Percentiles rank a stretch among this genome's conserved stretches.
phyloP scores from a whole-genome alignment of 2,797 vertebrate genomes.

The Odontamblyopus rebecca region DNA sequence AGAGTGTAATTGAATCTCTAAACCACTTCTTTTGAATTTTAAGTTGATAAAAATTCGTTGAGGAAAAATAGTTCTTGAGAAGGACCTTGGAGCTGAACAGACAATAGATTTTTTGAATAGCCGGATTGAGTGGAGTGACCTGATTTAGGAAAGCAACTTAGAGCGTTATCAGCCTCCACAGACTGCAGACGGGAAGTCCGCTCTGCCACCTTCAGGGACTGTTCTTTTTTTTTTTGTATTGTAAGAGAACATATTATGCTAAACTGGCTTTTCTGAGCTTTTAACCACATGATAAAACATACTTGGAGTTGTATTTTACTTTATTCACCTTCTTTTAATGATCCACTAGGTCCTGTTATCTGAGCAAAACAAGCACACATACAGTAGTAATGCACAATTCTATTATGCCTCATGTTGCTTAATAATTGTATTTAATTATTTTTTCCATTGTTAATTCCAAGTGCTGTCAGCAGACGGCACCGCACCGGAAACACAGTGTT shows the following conservation, averaged over 20 bases:
- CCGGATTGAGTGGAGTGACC: constrained; percentile 56
- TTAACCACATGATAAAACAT: no score
- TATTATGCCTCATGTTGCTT: no score
- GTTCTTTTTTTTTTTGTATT: no score
- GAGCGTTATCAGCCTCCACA: constrained; percentile 53
- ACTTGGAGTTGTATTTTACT: no score
- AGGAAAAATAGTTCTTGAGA: constrained; percentile 30
- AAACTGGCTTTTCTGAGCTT: no score
- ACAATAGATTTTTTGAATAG: constrained; percentile 51
- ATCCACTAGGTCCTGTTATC: no score
- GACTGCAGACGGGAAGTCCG: constrained; percentile 51
- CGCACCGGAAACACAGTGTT: no score
- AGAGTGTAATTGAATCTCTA: constrained; percentile 41
- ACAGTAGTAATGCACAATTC: no score
- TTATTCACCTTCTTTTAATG: no score
- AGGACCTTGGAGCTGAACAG: neutral
- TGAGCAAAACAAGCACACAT: no score
- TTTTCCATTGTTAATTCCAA: neutral
- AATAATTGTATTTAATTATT: no score
- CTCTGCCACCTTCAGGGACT: constrained; percentile 37
- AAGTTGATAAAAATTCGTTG: constrained; percentile 27
- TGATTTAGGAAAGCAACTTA: constrained; percentile 61
- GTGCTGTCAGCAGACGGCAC: neutral
- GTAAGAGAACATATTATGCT: no score
- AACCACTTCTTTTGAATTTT: constrained; percentile 50